Evolutionary conservation across 1,140 invertebrate species (phyloP).

Genomic region (Danaus plexippus): DNA sequence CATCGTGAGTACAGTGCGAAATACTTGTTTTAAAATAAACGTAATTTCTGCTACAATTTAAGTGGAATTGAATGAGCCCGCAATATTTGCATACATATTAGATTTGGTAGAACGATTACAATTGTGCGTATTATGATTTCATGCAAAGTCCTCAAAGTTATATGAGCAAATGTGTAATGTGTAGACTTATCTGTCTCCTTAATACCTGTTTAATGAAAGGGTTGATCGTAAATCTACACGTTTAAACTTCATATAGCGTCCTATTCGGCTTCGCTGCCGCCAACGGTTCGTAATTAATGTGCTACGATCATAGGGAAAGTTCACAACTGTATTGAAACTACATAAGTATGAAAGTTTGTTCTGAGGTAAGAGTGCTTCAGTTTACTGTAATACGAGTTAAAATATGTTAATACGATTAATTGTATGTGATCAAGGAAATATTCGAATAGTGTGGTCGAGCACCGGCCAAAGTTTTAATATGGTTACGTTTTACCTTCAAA

Average conservation of each 20-base stretch:
- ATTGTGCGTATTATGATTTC: slow-evolving; percentile 42
- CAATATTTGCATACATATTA: slow-evolving; percentile 41
- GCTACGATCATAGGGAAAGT: slow-evolving; percentile 60
- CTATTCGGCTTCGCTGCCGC: slow-evolving; percentile 52
- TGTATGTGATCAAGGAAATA: slow-evolving; percentile 35
- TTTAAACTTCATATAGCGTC: slow-evolving; percentile 59
- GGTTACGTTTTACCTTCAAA: slow-evolving; percentile 19
- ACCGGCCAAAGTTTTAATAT: slow-evolving; percentile 18
- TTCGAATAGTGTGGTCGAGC: slow-evolving; percentile 21
- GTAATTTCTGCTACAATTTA: not conserved
- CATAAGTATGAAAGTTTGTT: slow-evolving; percentile 63
- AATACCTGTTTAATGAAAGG: slow-evolving; percentile 70
- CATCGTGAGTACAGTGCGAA: too few relatives aligned
- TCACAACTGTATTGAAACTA: slow-evolving; percentile 67
- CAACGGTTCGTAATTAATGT: slow-evolving; percentile 63
- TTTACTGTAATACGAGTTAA: slow-evolving; percentile 59
- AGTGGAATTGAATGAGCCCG: slow-evolving; percentile 29
- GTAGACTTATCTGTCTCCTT: slow-evolving; percentile 58
- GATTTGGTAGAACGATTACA: slow-evolving; percentile 41
- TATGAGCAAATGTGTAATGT: slow-evolving; percentile 56
- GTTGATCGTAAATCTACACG: slow-evolving; percentile 68
- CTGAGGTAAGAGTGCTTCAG: slow-evolving; percentile 53
- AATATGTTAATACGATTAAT: slow-evolving; percentile 57
- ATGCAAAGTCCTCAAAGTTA: slow-evolving; percentile 44
- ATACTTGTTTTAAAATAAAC: too few relatives aligned